phyloP scores from a whole-genome alignment of 2,888 invertebrate species.

The Acanthococcus lagerstroemiae region DNA sequence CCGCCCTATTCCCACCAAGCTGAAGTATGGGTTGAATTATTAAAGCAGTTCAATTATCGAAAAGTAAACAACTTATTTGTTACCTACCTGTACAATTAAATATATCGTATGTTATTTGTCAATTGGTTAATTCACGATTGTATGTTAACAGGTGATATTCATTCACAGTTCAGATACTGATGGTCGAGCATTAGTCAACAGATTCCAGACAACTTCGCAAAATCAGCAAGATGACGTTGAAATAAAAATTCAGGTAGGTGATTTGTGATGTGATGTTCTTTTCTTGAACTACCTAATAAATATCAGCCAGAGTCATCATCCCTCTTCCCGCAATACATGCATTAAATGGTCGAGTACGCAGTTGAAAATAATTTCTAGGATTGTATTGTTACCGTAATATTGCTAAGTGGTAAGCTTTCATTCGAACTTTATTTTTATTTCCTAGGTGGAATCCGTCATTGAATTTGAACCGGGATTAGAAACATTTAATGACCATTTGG shows the following conservation, averaged over 20 bases:
- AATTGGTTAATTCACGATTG: neutral
- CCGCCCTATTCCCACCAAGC: constrained; percentile 99
- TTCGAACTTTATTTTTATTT: no score
- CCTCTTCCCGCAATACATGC: no score
- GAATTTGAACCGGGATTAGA: constrained; percentile 86
- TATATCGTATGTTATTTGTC: neutral
- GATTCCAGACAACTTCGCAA: constrained; percentile 89
- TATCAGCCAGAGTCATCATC: no score
- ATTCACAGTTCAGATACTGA: constrained; percentile 95
- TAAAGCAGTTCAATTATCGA: constrained; percentile 67
- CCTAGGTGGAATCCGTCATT: constrained; percentile 76
- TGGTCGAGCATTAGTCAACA: constrained; percentile 80
- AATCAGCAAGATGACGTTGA: constrained; percentile 84
- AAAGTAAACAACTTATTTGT: constrained; percentile 34
- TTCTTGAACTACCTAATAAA: no score
- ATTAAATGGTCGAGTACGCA: no score
- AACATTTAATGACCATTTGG: constrained; percentile 68
- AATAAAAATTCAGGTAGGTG: constrained; percentile 63
- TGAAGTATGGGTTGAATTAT: constrained; percentile 90
- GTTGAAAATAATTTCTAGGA: no score
- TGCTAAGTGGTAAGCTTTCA: no score
- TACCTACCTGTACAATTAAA: neutral
- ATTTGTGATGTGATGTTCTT: no score
- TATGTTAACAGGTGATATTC: constrained; percentile 56
- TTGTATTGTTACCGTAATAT: no score